These are phyloP conservation scores for Lithophane socia DNA, from an alignment of 2,888 invertebrate genomes.

Conservation along the genomic window DNA sequence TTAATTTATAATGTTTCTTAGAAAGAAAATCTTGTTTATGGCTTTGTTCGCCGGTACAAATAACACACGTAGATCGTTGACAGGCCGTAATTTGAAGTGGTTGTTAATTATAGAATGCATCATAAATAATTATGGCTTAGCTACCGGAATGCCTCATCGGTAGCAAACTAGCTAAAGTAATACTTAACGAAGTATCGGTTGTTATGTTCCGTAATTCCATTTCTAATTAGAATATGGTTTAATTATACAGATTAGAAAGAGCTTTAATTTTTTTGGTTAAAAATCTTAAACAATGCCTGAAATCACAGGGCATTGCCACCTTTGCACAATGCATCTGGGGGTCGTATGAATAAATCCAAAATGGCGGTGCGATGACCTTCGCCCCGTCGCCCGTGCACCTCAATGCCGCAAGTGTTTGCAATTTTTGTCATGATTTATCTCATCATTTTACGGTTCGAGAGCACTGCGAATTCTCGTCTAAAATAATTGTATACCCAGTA, in stretches of 20 bases:
- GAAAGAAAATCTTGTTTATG: conserved; percentile 35
- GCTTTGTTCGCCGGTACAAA: conserved; percentile 14
- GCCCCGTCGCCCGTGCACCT: conserved; percentile 64
- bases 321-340: conserved; percentile 52
- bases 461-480: conserved; percentile 42
- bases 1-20: conserved; percentile 9
- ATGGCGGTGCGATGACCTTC: conserved; percentile 66
- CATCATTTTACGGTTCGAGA: conserved; percentile 59
- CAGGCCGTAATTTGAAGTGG: conserved; percentile 60
- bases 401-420: conserved; percentile 60
- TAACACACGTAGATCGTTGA: conserved; percentile 41
- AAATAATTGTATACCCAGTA: conserved; percentile 44
- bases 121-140: conserved; percentile 55
- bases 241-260: neutral
- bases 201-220: conserved; percentile 15
- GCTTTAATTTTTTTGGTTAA: neutral
- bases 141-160: conserved; percentile 51
- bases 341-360: conserved; percentile 62
- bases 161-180: conserved; percentile 27
- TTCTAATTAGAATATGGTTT: conserved; percentile 12
- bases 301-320: conserved; percentile 35
- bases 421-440: conserved; percentile 65
- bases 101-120: conserved; percentile 61
- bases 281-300: conserved; percentile 24
- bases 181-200: conserved; percentile 13